Base-by-base conservation (phyloP, 2,888 invertebrate species). In the Phortica okadai region DNA sequence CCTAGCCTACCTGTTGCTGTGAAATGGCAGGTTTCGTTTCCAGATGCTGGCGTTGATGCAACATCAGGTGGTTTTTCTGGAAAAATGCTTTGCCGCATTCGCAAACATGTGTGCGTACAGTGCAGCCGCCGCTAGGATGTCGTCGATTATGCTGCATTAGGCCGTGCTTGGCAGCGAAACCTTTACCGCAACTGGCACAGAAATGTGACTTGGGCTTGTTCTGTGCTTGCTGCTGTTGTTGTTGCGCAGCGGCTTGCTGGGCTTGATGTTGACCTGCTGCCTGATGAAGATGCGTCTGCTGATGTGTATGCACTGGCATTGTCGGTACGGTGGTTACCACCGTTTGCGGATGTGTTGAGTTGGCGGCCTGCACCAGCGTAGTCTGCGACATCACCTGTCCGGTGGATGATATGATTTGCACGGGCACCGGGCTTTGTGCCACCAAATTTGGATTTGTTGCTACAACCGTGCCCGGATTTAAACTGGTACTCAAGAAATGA, bases 81-180 rank as follows among this genome's bases (percentile, higher is more conserved):
- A 95, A 95, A 93, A 96, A 96, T 14, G 95, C 96, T 90, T 96
- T 96, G 76, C 95, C 95, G 88, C 96, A 96, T 88, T 95, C 95
- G 89, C 96, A 96, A 11, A 96, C 94, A 89, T 96, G 96, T 66
- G 96, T 95, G 83, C 96, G 93, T 69, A 96, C 92, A 73, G 96
- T 95, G 88, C 96, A 96, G 81, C 95, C 94, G 72, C 96, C 96
- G 82, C 95, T 95, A 2, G 96, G 95, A 89, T 96, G 96, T 76
- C 94, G 94, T 79, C 95, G 94, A 85, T 95, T 95, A 91, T 96
- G 96, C 85, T 96, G 96, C 78, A 95, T 93, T 6, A 96, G 91
- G 0, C 96, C 96, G 82, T 96, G 96, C 89, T 96, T 96, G 70
- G 96, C 96, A 1, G 96, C 96, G 83, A 96, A 96, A 5, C 95